These are phyloP conservation scores for Druon quercuslanigerum DNA, from an alignment of 1,140 invertebrate species.

Conservation along the genomic window DNA sequence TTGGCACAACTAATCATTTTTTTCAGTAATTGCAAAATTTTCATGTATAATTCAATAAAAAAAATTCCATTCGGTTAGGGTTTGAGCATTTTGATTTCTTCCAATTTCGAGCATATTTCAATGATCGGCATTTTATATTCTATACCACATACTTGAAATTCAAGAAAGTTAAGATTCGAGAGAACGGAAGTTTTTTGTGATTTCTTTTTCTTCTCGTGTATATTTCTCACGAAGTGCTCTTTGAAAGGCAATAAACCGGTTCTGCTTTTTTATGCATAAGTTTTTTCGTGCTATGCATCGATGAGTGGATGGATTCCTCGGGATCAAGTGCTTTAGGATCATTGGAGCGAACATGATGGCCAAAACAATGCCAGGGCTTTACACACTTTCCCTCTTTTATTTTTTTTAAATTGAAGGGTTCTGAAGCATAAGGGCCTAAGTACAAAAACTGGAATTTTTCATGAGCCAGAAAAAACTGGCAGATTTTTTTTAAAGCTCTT, in stretches of 20 bases:
- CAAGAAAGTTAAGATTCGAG: not conserved
- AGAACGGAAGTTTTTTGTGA: not conserved
- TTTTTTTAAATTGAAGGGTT: too few relatives aligned
- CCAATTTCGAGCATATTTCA: not conserved
- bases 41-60: constrained; percentile 1
- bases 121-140: constrained; percentile 11
- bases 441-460: too few relatives aligned
- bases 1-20: too few relatives aligned
- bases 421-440: too few relatives aligned
- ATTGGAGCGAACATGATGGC: constrained; percentile 3
- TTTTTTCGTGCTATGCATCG: not conserved
- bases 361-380: too few relatives aligned
- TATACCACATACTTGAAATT: constrained; percentile 5
- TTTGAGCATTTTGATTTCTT: not conserved
- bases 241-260: constrained; percentile 21
- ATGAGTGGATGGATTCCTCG: constrained; percentile 2
- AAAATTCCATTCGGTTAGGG: not conserved
- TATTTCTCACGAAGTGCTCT: constrained; percentile 10
- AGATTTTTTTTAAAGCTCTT: too few relatives aligned
- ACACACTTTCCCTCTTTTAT: too few relatives aligned
- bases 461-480: too few relatives aligned
- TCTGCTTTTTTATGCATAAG: not conserved
- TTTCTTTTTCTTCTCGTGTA: constrained; percentile 18
- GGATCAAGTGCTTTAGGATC: constrained; percentile 17
- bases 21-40: not conserved